Conservation (phyloP, 2,113 vertebrate species). For the Polyodon spathula region DNA sequence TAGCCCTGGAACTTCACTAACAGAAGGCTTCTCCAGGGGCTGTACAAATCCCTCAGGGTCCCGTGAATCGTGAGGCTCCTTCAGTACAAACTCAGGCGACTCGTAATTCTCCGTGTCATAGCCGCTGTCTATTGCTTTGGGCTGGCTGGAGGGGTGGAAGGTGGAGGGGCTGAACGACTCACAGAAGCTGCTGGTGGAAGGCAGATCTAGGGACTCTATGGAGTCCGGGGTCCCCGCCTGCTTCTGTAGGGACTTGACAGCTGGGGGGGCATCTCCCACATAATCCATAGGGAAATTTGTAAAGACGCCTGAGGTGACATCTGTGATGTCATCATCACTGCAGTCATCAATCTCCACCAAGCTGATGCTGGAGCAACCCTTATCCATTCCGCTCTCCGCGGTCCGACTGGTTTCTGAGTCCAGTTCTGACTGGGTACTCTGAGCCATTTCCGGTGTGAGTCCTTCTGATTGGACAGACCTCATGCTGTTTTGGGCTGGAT, state of each 20-base stretch:
- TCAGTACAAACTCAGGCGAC: slow-evolving; percentile 84
- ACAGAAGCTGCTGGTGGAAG: slow-evolving; percentile 58
- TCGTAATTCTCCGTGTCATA: slow-evolving; percentile 94
- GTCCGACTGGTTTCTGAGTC: slow-evolving; percentile 39
- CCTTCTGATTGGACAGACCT: slow-evolving; percentile 12
- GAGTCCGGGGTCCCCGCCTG: slow-evolving; percentile 75
- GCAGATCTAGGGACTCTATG: slow-evolving; percentile 75
- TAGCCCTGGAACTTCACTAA: slow-evolving; percentile 21
- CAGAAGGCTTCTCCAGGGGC: slow-evolving; percentile 22
- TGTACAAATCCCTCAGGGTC: slow-evolving; percentile 46
- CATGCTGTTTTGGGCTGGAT: background rate
- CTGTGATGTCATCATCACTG: slow-evolving; percentile 64
- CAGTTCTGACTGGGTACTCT: slow-evolving; percentile 35
- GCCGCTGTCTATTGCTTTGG: slow-evolving; percentile 82
- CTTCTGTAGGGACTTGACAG: slow-evolving; percentile 69
- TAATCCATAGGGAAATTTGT: slow-evolving; percentile 61
- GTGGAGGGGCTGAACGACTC: slow-evolving; percentile 65
- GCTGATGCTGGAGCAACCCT: slow-evolving; percentile 48
- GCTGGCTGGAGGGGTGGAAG: slow-evolving; percentile 56
- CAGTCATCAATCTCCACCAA: slow-evolving; percentile 56
- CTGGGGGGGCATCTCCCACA: slow-evolving; percentile 36
- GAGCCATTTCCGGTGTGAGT: slow-evolving; percentile 28
- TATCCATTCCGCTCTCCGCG: slow-evolving; percentile 41
- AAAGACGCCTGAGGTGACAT: slow-evolving; percentile 68
- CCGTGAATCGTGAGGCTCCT: slow-evolving; percentile 68